Conservation (phyloP, 2,113 vertebrate species). For the Dromaius novaehollandiae region DNA sequence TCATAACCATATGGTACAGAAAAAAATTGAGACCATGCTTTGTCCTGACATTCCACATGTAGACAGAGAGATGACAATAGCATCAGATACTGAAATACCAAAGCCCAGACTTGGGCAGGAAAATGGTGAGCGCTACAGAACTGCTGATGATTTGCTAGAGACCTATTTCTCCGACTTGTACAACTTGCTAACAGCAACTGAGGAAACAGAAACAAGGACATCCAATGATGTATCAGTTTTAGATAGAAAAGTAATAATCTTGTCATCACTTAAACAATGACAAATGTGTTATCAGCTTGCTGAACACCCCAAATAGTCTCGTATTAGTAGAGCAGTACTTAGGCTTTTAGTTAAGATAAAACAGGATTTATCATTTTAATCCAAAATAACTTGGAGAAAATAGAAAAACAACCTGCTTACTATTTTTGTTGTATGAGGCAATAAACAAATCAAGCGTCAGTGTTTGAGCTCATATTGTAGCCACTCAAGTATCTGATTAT, state of each 20-base stretch:
- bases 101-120: neutral
- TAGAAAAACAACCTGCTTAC: neutral
- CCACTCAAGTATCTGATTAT: neutral
- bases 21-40: neutral
- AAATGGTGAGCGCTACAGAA: neutral
- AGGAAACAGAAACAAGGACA: neutral
- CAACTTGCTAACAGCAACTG: neutral
- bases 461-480: neutral
- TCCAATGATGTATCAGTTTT: neutral
- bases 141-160: neutral
- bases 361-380: neutral
- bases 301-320: neutral
- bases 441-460: neutral
- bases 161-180: neutral
- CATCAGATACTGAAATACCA: neutral
- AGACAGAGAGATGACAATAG: neutral
- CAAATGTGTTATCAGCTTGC: neutral
- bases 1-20: neutral
- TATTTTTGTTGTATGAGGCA: neutral
- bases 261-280: neutral
- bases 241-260: neutral
- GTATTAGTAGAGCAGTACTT: neutral
- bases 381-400: neutral
- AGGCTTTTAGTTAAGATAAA: neutral
- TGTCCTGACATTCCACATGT: neutral